These are phyloP conservation scores for Scolopax mira DNA, from an alignment of 2,113 vertebrate genomes.

Conservation along the genomic window DNA sequence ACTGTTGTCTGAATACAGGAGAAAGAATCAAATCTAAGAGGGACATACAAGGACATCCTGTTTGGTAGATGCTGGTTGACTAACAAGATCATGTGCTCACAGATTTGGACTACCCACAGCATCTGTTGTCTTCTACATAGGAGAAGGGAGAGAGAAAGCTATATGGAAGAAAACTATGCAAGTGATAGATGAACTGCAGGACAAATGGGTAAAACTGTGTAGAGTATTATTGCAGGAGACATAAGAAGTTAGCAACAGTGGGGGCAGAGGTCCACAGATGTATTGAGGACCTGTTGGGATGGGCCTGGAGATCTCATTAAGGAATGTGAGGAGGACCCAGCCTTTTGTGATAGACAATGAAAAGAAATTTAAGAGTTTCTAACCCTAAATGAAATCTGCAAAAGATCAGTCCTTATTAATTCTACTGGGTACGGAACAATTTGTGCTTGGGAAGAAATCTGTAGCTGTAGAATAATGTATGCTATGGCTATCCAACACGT, in stretches of 20 bases:
- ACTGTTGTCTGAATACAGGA: background rate
- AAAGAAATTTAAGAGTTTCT: background rate
- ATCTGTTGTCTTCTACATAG: background rate
- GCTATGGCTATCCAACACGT: background rate
- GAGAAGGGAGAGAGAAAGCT: background rate
- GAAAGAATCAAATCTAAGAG: background rate
- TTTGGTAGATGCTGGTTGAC: background rate
- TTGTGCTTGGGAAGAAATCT: background rate
- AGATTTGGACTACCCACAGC: background rate
- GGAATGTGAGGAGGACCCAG: background rate
- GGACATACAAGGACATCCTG: background rate
- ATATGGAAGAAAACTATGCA: background rate
- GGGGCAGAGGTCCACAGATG: background rate
- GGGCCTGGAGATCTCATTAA: background rate
- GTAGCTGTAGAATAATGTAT: background rate
- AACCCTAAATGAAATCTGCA: background rate
- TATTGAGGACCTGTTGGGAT: background rate
- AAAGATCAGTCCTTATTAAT: background rate
- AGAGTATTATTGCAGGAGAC: background rate
- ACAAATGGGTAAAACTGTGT: background rate
- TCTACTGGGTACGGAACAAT: background rate
- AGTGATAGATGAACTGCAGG: background rate
- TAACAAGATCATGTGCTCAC: fast-evolving
- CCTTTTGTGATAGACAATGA: background rate
- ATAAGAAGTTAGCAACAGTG: background rate